Evolutionary conservation across 1,140 invertebrate species (phyloP), one percentile per base, ranked within the genome.

Genomic region (Parasteatoda tepidariorum): DNA sequence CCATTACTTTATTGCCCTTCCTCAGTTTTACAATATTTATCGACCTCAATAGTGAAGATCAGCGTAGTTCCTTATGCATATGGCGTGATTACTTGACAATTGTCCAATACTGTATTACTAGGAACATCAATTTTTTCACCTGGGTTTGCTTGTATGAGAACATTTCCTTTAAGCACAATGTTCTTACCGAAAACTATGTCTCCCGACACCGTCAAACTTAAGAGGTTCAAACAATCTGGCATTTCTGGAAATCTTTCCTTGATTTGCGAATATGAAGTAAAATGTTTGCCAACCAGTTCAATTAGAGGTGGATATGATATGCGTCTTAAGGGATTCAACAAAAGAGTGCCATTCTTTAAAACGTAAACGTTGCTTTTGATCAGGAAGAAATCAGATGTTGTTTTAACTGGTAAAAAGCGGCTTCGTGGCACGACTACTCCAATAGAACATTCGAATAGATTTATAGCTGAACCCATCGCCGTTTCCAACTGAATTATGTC

Each of bases 81-180:
- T n/a, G n/a, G n/a, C n/a, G n/a, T n/a, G n/a, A n/a, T n/a, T n/a
- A n/a, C n/a, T n/a, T n/a, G n/a, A n/a, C n/a, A n/a, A n/a, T n/a
- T n/a, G n/a, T 76, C 59, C 0, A 99, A 91, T 79, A 96, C 91
- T 2, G 97, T 95, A 26, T 97, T 97, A 18, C 96, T 93, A 15
- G 98, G 98, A 86, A 99, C 97, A 91, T 99, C 98, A 86, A 99
- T 99, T 82, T 97, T 92, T 87, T 99, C 98, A 41, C 98, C 98
- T 89, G 99, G 97, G 90, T 99, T 99, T 2, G 98, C 98, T 87
- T 99, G 99, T 78, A 99, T 98, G 83, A 99, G 99, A 0, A 99
- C 98, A 62, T 98, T 99, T 22, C 98, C 98, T 94, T 95, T 96
- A 15, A 99, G 91, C n/a, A 93, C 93, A 26, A 99, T 97, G 31